Evolutionary conservation across 1,140 invertebrate species (phyloP), one percentile per base, ranked within the genome.

Genomic region (Brachionus rubens): DNA sequence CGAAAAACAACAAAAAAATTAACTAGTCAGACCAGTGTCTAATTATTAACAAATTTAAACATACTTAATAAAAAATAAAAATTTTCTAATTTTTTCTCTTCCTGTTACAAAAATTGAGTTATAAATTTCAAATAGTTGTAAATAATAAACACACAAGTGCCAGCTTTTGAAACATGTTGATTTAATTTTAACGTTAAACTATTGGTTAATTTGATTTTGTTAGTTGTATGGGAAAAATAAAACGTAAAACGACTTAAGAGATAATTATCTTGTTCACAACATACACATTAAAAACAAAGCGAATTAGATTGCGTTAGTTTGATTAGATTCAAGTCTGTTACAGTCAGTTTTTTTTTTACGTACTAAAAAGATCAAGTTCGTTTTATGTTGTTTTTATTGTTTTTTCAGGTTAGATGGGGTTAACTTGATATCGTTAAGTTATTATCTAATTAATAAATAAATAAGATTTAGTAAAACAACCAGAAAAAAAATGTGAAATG

Each of bases 51-150:
- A 36, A 36, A 36, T 36, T 36, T 5, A 36, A 36, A 36, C 33
- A 36, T 5, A 36, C 9, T 36, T 5, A 36, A 36, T 5, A 36
- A 59, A 40, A 33, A 59, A 33, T 14, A 59, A 36, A 59, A 33
- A 36, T 36, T 16, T 19, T 28, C 16, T 59, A 33, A 33, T 33
- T 36, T 59, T 36, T 16, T 59, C 19, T 33, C 21, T 19, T 28
- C 30, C 54, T 36, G 36, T 59, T 59, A 59, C 24, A 59, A 36
- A n/a, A n/a, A 59, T 59, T 59, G 54, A 19, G 28, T 43, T 43
- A 28, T 9, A 43, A 41, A 14, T 65, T 65, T 65, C 59, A 65
- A 65, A 65, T 65, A 24, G 59, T 43, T 65, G 59, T 65, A 65
- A 43, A 36, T 43, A 41, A 65, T 65, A 65, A 65, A 65, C 59